phyloP scores from a whole-genome alignment of 2,113 vertebrate genomes.

The Pleuronectes platessa region DNA sequence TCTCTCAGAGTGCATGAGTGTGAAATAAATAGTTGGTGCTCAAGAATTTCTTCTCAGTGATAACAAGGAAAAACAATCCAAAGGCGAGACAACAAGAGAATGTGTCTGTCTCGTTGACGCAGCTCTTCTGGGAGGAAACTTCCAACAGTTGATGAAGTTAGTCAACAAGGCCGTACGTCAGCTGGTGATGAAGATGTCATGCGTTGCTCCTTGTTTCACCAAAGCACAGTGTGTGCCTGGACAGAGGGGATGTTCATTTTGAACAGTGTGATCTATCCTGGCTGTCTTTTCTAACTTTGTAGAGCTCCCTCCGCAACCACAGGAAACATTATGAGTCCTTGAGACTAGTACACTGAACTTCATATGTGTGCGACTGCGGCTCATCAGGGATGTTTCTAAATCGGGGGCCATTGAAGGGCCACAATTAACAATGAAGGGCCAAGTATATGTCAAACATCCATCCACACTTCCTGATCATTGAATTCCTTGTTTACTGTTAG shows the following conservation, averaged over 20 bases:
- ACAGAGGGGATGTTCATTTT: neutral
- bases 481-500: too few relatives aligned
- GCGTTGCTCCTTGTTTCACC: slow-evolving; percentile 7
- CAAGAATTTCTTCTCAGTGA: slow-evolving; percentile 50
- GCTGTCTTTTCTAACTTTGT: neutral
- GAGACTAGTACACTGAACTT: neutral
- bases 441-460: too few relatives aligned
- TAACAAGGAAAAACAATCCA: slow-evolving; percentile 49
- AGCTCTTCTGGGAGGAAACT: slow-evolving; percentile 46
- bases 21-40: slow-evolving; percentile 48
- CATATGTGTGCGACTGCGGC: neutral
- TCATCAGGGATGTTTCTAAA: too few relatives aligned
- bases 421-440: too few relatives aligned
- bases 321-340: neutral
- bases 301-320: neutral
- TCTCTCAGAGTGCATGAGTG: slow-evolving; percentile 40
- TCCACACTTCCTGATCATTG: too few relatives aligned
- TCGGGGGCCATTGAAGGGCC: too few relatives aligned
- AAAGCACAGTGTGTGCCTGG: slow-evolving; percentile 3
- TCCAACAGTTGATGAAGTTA: slow-evolving; percentile 52
- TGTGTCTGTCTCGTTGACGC: slow-evolving; percentile 20
- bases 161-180: slow-evolving; percentile 28
- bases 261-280: neutral
- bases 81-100: slow-evolving; percentile 37
- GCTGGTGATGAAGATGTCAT: slow-evolving; percentile 25